Conservation (phyloP, 2,888 invertebrate species). For the Ennomos quercinarius region DNA sequence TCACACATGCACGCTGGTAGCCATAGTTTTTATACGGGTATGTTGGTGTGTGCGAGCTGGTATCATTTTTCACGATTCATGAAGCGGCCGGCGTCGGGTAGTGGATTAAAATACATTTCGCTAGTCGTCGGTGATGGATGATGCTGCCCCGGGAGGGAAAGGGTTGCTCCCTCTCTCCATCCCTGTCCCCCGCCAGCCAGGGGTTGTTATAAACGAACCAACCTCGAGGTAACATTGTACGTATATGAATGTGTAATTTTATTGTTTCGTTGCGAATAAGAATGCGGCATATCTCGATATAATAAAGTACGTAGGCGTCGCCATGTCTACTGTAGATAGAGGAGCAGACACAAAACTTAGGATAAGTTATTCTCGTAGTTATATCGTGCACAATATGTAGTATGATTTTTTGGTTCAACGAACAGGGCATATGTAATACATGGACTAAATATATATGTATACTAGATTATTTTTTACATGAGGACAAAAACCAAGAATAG, state of each 20-base stretch:
- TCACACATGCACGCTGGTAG: slow-evolving; percentile 10
- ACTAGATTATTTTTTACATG: no score
- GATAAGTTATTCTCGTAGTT: background rate
- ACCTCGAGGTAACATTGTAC: slow-evolving; percentile 51
- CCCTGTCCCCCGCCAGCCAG: slow-evolving; percentile 28
- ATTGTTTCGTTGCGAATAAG: slow-evolving; percentile 40
- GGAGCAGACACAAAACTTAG: background rate
- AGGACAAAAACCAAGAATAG: no score
- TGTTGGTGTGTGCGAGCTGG: slow-evolving; percentile 51
- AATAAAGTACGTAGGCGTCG: slow-evolving; percentile 34
- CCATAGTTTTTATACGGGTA: slow-evolving; percentile 9
- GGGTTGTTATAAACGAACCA: slow-evolving; percentile 51
- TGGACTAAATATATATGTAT: no score
- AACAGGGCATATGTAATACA: no score
- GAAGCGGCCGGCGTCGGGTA: slow-evolving; percentile 77
- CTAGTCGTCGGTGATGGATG: slow-evolving; percentile 78
- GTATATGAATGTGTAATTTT: slow-evolving; percentile 66
- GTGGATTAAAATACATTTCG: slow-evolving; percentile 85
- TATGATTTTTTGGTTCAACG: no score
- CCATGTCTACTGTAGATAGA: slow-evolving; percentile 27
- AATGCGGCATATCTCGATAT: slow-evolving; percentile 24
- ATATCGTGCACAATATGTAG: background rate
- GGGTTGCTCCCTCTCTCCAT: slow-evolving; percentile 59
- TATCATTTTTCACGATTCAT: slow-evolving; percentile 85
- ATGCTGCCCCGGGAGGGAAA: slow-evolving; percentile 61